Percentiles rank a stretch among this genome's conserved stretches.
Conservation (phyloP, 2,113 vertebrate species). For the Montifringilla adamsi region DNA sequence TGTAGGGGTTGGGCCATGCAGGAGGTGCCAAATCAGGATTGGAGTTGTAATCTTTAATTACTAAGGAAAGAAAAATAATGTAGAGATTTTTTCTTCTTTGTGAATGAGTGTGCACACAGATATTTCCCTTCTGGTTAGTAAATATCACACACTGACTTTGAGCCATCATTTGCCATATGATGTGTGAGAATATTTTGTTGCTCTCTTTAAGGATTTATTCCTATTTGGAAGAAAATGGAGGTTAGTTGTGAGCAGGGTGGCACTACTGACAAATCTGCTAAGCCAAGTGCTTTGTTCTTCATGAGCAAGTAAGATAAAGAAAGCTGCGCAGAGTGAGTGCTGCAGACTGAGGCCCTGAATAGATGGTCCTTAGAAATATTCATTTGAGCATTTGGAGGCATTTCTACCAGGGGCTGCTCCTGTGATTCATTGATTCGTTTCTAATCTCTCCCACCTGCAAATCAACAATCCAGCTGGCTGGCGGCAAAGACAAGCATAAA, state of each 20-base stretch:
- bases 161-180: conserved; percentile 41
- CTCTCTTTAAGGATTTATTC: conserved; percentile 49
- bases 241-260: neutral
- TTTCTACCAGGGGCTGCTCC: neutral
- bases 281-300: conserved; percentile 16
- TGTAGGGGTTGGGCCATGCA: neutral
- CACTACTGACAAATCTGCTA: conserved; percentile 1
- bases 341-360: neutral
- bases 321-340: neutral
- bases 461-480: conserved; percentile 5
- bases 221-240: conserved; percentile 2
- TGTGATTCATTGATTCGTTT: conserved; percentile 21
- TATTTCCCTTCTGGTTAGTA: neutral
- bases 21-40: neutral
- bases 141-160: conserved; percentile 16
- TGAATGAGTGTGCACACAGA: neutral
- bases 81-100: neutral
- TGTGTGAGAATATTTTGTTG: conserved; percentile 49
- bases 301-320: conserved; percentile 23
- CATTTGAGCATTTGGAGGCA: neutral
- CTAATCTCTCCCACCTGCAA: conserved; percentile 22
- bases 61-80: neutral
- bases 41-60: neutral
- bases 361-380: neutral
- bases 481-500: neutral